Percentiles rank a stretch among this genome's conserved stretches.
These are phyloP conservation scores for Pyrochroa serraticornis DNA, from an alignment of 2,888 invertebrate genomes.

Conservation along the genomic window DNA sequence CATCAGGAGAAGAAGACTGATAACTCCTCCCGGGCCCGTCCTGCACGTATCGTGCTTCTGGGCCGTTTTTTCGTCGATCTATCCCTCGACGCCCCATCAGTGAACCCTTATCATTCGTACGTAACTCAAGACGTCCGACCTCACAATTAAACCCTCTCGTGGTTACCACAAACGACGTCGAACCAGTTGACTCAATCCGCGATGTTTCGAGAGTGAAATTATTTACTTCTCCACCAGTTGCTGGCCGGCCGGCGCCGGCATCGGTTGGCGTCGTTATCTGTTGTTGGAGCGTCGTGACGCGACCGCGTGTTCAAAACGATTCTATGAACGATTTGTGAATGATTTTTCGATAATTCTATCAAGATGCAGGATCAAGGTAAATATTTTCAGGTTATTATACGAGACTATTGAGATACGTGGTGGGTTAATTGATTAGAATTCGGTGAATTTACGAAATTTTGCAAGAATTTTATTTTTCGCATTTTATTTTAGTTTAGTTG, in stretches of 20 bases:
- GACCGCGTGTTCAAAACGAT: slow-evolving; percentile 8
- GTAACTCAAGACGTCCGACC: background rate
- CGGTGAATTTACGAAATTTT: no score
- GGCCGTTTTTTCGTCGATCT: no score
- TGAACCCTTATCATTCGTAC: background rate
- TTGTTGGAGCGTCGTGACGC: slow-evolving; percentile 32
- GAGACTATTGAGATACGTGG: no score
- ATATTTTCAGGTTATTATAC: background rate
- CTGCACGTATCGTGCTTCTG: no score
- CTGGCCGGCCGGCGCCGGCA: slow-evolving; percentile 39
- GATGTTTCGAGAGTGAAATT: slow-evolving; percentile 10
- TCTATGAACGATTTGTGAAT: slow-evolving; percentile 2
- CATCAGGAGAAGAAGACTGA: no score
- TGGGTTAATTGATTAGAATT: no score
- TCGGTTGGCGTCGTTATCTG: slow-evolving; percentile 25
- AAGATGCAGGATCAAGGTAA: slow-evolving; percentile 20
- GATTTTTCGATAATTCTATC: background rate
- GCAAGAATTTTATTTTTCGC: no score
- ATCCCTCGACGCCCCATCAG: no score
- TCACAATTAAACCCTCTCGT: background rate
- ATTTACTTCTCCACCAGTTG: slow-evolving; percentile 39
- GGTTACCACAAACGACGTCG: background rate
- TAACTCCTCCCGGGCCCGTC: no score
- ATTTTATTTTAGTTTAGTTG: no score
- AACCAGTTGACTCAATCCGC: background rate